These are phyloP conservation scores for Caiman crocodilus DNA, from an alignment of 2,797 vertebrate species.

Conservation along the genomic window DNA sequence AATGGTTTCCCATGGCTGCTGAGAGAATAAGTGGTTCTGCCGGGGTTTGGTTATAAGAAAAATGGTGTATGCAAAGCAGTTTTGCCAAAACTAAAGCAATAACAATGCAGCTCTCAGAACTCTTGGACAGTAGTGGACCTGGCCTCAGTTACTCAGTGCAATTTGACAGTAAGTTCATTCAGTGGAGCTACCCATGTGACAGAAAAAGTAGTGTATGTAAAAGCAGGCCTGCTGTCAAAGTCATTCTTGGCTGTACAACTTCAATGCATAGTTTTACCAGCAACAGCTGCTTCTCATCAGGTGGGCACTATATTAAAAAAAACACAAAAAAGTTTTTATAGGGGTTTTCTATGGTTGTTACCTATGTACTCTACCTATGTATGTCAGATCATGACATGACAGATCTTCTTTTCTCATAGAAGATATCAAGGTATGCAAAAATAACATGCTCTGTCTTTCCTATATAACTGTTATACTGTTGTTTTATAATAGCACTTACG, in stretches of 20 bases:
- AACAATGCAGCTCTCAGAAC: neutral
- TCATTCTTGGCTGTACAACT: accelerated
- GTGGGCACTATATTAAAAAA: neutral
- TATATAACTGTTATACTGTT: neutral
- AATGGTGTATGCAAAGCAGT: neutral
- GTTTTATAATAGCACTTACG: neutral
- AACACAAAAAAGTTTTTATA: neutral
- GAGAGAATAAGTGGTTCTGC: neutral
- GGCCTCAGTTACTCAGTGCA: neutral
- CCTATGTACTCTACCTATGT: neutral
- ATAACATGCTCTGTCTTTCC: neutral
- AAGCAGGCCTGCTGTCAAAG: neutral
- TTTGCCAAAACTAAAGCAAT: neutral
- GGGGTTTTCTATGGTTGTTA: neutral
- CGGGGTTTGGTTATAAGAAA: neutral
- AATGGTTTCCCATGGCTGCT: neutral
- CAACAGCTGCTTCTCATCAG: neutral
- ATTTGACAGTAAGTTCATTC: neutral
- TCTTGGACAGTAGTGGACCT: neutral
- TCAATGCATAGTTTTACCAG: neutral
- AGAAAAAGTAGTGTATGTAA: neutral
- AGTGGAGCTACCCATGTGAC: neutral
- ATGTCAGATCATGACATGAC: neutral
- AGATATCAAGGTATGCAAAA: neutral
- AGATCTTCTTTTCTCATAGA: neutral